Evolutionary conservation across 1,140 invertebrate species (phyloP).

Genomic region (Leguminivora glycinivorella): DNA sequence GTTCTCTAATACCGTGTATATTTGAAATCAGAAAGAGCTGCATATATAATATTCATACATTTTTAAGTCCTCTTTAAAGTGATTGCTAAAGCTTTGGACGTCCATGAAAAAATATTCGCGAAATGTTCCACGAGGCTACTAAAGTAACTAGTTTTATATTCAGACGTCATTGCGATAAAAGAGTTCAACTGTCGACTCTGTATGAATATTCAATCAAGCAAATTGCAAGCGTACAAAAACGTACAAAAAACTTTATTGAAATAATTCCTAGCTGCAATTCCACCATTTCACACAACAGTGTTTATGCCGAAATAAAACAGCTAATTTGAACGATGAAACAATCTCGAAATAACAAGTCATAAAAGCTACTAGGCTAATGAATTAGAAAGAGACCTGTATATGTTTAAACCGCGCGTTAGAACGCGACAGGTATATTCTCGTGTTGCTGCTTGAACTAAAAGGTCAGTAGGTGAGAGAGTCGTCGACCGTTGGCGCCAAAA

Average conservation of each 20-base stretch:
- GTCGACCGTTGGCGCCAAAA: conserved; percentile 34
- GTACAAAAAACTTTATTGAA: neutral
- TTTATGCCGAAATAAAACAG: conserved; percentile 17
- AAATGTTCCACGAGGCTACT: no score
- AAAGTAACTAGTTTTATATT: no score
- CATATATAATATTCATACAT: no score
- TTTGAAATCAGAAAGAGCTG: no score
- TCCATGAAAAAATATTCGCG: no score
- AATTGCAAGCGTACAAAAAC: neutral
- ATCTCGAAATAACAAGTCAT: conserved; percentile 22
- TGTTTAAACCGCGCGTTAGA: neutral
- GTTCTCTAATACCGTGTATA: no score
- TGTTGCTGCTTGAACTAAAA: conserved; percentile 22
- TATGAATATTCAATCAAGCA: neutral
- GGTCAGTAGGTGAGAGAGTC: conserved; percentile 33
- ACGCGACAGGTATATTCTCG: neutral
- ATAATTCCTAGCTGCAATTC: neutral
- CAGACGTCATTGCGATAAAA: no score
- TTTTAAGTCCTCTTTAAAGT: no score
- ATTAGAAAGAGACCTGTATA: conserved; percentile 11
- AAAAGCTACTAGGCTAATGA: conserved; percentile 31
- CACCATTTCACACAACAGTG: conserved; percentile 8
- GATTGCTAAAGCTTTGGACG: no score
- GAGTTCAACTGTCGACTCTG: neutral
- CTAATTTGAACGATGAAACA: conserved; percentile 3